These are phyloP conservation scores for Netelia melanura DNA, from an alignment of 2,888 invertebrate genomes.

Conservation along the genomic window DNA sequence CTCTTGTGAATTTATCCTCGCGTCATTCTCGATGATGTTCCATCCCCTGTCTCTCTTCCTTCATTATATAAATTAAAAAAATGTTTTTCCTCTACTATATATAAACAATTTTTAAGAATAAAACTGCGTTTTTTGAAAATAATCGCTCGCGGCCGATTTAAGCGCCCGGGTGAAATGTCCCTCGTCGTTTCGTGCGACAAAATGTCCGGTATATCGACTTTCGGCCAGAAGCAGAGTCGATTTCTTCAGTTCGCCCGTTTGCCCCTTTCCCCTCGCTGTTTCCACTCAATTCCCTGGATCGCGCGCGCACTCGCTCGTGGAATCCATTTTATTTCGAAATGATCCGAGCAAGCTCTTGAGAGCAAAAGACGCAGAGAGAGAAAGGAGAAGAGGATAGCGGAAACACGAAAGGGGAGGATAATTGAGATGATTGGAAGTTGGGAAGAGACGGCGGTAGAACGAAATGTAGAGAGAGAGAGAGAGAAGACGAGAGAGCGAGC, in stretches of 20 bases:
- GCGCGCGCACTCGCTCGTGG: slow-evolving; percentile 24
- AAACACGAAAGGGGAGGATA: slow-evolving; percentile 71
- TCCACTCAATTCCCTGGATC: neutral
- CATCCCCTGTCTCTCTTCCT: neutral
- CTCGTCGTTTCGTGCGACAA: neutral
- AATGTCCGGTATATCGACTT: slow-evolving; percentile 39
- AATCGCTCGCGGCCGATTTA: too few species aligned
- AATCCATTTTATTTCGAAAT: slow-evolving; percentile 63
- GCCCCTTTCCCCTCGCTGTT: too few species aligned
- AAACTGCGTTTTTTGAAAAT: too few species aligned
- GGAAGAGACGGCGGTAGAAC: slow-evolving; percentile 36
- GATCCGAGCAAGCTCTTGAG: slow-evolving; percentile 44
- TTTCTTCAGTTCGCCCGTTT: slow-evolving; percentile 22
- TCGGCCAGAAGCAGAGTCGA: slow-evolving; percentile 33
- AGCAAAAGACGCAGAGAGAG: neutral
- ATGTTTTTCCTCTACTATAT: too few species aligned
- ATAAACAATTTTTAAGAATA: too few species aligned
- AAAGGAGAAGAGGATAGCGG: slow-evolving; percentile 47
- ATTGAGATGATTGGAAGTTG: slow-evolving; percentile 70
- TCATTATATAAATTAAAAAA: neutral
- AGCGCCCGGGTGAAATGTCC: too few species aligned
- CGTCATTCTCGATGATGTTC: slow-evolving; percentile 33
- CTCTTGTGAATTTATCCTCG: slow-evolving; percentile 36
- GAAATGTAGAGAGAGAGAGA: slow-evolving; percentile 34
- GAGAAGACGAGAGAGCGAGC: slow-evolving; percentile 32